phyloP scores from a whole-genome alignment of 2,113 vertebrate species.

The Malurus alboscapulatus region DNA sequence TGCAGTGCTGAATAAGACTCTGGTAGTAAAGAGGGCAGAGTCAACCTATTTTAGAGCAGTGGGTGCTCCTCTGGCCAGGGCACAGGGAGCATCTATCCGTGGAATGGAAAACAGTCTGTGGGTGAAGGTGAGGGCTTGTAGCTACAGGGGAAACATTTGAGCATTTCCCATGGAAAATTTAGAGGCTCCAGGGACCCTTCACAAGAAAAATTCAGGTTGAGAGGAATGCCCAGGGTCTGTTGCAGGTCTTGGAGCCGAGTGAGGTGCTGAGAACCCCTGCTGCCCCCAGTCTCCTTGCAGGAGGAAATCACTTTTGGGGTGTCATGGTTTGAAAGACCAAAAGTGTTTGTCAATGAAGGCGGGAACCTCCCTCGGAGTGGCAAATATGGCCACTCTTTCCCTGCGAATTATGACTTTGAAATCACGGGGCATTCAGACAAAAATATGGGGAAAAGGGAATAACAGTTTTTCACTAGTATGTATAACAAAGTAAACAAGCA shows the following conservation, averaged over 20 bases:
- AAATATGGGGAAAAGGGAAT: no score
- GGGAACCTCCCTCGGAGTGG: no score
- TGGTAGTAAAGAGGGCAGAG: background rate
- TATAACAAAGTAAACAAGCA: no score
- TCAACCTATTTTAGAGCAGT: background rate
- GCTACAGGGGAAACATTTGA: background rate
- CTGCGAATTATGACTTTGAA: no score
- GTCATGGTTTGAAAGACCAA: no score
- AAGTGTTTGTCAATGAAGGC: no score
- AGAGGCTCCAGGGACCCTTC: background rate
- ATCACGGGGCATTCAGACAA: no score
- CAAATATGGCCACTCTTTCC: no score
- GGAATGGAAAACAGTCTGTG: background rate
- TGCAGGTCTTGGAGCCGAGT: background rate
- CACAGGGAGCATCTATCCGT: fast-evolving
- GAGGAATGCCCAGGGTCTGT: background rate
- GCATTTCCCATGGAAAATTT: background rate
- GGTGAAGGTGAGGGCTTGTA: background rate
- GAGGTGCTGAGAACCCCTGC: background rate
- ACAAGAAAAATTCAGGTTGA: background rate
- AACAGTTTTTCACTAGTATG: no score
- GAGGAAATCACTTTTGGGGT: background rate
- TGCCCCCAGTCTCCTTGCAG: background rate
- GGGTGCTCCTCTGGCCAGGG: background rate
- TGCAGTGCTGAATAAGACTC: background rate